Evolutionary conservation across 2,888 invertebrate genomes (phyloP).

Genomic region (Eupeodes luniger): DNA sequence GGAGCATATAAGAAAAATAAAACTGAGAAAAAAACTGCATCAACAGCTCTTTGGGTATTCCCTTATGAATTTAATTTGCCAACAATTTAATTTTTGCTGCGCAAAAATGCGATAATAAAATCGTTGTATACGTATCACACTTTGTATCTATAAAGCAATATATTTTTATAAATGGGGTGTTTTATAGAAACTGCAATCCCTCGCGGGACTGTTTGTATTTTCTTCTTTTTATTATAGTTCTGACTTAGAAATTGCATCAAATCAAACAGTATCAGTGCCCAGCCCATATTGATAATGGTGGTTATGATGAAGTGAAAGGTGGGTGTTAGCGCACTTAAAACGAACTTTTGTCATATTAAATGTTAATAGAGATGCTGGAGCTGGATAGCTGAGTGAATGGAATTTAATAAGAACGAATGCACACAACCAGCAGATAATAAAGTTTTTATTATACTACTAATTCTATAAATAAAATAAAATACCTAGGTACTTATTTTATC

Average conservation of each 20-base stretch:
- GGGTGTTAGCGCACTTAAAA: not conserved
- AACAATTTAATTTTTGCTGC: conserved; percentile 1
- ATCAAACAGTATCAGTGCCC: not conserved
- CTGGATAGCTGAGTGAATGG: not conserved
- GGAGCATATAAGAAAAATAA: not conserved
- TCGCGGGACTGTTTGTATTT: not conserved
- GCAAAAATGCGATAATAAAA: conserved; percentile 1
- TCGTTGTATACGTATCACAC: not conserved
- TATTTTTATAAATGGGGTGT: not conserved
- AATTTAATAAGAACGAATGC: not conserved
- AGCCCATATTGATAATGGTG: not conserved
- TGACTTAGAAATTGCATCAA: not conserved
- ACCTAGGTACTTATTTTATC: no score
- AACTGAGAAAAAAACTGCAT: not conserved
- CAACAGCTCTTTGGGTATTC: not conserved
- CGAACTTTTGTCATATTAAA: not conserved
- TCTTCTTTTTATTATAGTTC: not conserved
- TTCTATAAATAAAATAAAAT: not conserved
- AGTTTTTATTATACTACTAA: not conserved
- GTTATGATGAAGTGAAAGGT: not conserved
- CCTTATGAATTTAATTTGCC: not conserved
- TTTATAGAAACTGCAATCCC: not conserved
- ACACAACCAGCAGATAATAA: not conserved
- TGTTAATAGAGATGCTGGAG: not conserved
- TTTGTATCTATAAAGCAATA: not conserved